A percentile compares a stretch with the other conserved stretches of the same genome.
Conservation (phyloP, 2,113 vertebrate species). For the Muntiacus reevesi region DNA sequence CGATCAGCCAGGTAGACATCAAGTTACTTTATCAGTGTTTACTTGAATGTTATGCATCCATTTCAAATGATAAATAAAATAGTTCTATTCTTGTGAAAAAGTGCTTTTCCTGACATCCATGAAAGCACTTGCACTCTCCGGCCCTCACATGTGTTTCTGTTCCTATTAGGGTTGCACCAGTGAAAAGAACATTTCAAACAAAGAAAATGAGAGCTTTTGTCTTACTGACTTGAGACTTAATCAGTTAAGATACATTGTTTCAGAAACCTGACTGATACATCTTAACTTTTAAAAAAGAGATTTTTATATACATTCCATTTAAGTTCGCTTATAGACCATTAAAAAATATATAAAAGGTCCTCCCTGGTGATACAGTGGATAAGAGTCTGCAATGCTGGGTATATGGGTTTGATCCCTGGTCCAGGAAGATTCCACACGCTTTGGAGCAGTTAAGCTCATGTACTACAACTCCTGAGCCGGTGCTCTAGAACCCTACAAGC, state of each 20-base stretch:
- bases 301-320: background rate
- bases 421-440: background rate
- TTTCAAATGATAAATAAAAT: background rate
- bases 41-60: background rate
- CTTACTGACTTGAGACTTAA: background rate
- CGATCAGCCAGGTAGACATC: background rate
- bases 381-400: background rate
- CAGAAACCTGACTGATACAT: background rate
- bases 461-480: fast-evolving
- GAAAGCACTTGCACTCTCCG: background rate
- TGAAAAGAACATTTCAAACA: background rate
- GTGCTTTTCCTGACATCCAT: constrained; percentile 9
- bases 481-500: background rate
- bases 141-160: background rate
- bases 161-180: background rate
- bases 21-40: background rate
- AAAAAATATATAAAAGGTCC: background rate
- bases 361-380: background rate
- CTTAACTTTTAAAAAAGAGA: background rate
- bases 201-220: background rate
- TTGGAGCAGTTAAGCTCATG: background rate
- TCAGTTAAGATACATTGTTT: background rate
- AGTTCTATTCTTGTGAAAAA: background rate
- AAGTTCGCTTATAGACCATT: background rate
- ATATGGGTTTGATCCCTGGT: background rate